Evolutionary conservation across 92 coral and sea anemone genomes (phyloP), one percentile per base, ranked within the genome.

Genomic region (Parazoanthus atlanticus): DNA sequence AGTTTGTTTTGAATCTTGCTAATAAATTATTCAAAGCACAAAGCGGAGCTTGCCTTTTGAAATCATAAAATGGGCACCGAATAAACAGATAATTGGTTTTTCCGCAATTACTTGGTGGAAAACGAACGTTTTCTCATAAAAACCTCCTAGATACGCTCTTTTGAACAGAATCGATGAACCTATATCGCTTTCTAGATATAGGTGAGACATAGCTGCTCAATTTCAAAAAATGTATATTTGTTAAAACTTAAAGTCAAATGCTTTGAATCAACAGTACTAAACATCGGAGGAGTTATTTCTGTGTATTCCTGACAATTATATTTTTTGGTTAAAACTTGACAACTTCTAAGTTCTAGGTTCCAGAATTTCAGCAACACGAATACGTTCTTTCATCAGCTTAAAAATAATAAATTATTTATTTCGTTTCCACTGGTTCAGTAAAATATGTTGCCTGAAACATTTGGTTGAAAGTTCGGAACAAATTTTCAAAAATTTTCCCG

Each of bases 1-100:
- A 70, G 79, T 70, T 23, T 82, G 86, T 82, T 82, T 82, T 82
- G 75, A 82, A 67, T 67, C 38, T 38, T 8, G 33, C 78, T 84
- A 69, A 84, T 84, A 49, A 69, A 84, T 84, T 84, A 84, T 84
- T 84, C 87, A 84, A 46, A 67, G 64, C 6, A 29, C 87, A 84
- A 46, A 84, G 69, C 87, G 78, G 87, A 70, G 78, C 87, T 84
- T 84, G 76, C 87, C 78, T 70, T 84, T 67, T 84, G 87, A 84
- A 67, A 84, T 84, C 77, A 70, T 84, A 41, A 84, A 84, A 84
- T 70, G 78, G 87, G 41, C 66, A 34, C 74, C 78, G 65, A 83
- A 69, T 69, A 69, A 69, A 83, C 10, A 41, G 34, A 83, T 67
- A 83, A 83, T 83, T 70, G 77, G 64, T 67, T 67, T 84, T 70